Percentiles rank a stretch among this genome's conserved stretches.
Conservation (phyloP, 2,888 invertebrate genomes). For the Andrena camellia region DNA sequence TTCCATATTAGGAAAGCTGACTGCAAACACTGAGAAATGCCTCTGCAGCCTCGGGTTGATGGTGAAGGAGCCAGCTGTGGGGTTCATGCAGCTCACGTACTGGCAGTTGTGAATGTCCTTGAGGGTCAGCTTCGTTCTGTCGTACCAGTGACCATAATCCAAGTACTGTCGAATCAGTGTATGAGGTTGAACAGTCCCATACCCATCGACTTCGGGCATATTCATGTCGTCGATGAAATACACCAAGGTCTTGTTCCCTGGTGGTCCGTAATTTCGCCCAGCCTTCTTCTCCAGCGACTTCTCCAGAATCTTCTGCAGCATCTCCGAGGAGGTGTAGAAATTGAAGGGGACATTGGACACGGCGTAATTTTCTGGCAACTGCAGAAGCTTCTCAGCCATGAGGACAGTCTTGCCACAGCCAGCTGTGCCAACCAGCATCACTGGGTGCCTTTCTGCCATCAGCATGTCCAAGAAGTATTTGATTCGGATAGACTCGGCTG, state of each 20-base stretch:
- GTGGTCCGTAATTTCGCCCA: constrained; percentile 96
- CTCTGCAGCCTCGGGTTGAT: constrained; percentile 97
- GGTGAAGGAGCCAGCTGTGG: constrained; percentile 98
- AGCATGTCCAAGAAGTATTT: constrained; percentile 95
- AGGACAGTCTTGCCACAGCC: constrained; percentile 97
- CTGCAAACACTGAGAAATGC: constrained; percentile 95
- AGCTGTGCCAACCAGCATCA: constrained; percentile 97
- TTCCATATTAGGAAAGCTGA: constrained; percentile 93
- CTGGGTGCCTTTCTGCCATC: constrained; percentile 95
- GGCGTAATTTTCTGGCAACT: constrained; percentile 94
- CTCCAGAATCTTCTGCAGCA: constrained; percentile 96
- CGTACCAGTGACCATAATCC: constrained; percentile 98
- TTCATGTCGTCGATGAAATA: constrained; percentile 99
- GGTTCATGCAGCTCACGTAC: constrained; percentile 99
- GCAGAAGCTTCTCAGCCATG: constrained; percentile 87
- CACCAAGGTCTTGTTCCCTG: constrained; percentile 96
- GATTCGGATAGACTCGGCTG: constrained; percentile 96
- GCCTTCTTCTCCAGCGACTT: constrained; percentile 98
- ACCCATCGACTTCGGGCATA: constrained; percentile 97
- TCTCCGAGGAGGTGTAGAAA: constrained; percentile 97
- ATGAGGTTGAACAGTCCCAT: constrained; percentile 98
- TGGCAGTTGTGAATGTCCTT: constrained; percentile 99
- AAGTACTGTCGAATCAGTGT: constrained; percentile 97
- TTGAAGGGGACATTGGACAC: constrained; percentile 97
- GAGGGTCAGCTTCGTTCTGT: constrained; percentile 93